phyloP scores from a whole-genome alignment of 2,113 vertebrate species.

The Anseranas semipalmata region DNA sequence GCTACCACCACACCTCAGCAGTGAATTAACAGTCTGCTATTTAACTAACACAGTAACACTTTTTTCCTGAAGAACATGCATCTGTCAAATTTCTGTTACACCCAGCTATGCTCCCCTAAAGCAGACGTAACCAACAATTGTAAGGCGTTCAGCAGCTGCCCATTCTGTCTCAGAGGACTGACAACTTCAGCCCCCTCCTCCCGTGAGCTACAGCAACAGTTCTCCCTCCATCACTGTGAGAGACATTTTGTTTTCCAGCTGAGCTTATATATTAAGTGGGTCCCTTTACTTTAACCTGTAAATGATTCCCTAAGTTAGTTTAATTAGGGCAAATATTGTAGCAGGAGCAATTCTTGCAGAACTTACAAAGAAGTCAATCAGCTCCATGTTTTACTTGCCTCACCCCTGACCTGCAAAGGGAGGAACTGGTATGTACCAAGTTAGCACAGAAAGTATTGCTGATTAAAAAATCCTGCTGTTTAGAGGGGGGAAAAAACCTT shows the following conservation, averaged over 20 bases:
- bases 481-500: not conserved
- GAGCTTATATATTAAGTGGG: not conserved
- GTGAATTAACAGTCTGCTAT: slow-evolving; percentile 3
- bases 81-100: not conserved
- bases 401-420: not conserved
- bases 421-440: not conserved
- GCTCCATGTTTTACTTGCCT: not conserved
- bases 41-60: not conserved
- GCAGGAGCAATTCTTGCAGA: not conserved
- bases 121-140: not conserved
- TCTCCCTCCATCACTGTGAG: not conserved
- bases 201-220: not conserved
- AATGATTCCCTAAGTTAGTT: not conserved
- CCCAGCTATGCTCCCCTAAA: not conserved
- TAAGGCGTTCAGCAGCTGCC: not conserved
- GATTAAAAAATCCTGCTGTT: not conserved
- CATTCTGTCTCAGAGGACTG: not conserved
- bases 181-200: not conserved
- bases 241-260: not conserved
- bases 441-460: not conserved
- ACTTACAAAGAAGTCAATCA: not conserved
- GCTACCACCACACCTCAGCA: not conserved
- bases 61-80: not conserved
- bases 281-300: not conserved
- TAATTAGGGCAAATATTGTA: not conserved